Conservation (phyloP, 2,888 invertebrate species). For the Danaus chrysippus region DNA sequence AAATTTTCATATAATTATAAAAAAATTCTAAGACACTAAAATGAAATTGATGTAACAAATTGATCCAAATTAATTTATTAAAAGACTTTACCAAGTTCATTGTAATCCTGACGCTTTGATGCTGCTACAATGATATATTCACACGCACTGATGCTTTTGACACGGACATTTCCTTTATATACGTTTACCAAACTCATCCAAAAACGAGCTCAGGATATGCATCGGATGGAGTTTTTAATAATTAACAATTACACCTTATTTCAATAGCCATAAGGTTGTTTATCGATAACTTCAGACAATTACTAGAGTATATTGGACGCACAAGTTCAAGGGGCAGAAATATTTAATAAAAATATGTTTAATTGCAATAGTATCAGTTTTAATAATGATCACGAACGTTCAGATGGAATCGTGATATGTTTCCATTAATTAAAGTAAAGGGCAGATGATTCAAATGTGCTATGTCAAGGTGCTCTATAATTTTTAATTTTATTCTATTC, state of each 20-base stretch:
- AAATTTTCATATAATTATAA: neutral
- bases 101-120: slow-evolving; percentile 42
- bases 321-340: slow-evolving; percentile 52
- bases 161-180: slow-evolving; percentile 63
- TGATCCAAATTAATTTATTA: slow-evolving; percentile 14
- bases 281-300: neutral
- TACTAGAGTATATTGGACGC: slow-evolving; percentile 37
- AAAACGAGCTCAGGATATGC: slow-evolving; percentile 59
- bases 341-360: slow-evolving; percentile 37
- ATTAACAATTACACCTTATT: slow-evolving; percentile 27
- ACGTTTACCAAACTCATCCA: slow-evolving; percentile 61
- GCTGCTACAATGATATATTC: slow-evolving; percentile 48
- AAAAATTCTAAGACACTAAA: neutral
- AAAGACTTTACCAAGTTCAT: slow-evolving; percentile 59
- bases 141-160: slow-evolving; percentile 54
- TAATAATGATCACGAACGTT: slow-evolving; percentile 25
- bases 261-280: slow-evolving; percentile 26
- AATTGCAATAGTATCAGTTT: slow-evolving; percentile 46
- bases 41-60: neutral
- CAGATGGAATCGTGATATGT: slow-evolving; percentile 23
- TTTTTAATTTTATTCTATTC: slow-evolving; percentile 1
- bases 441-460: neutral
- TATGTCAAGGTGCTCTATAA: slow-evolving; percentile 5
- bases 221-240: slow-evolving; percentile 39
- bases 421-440: slow-evolving; percentile 10